These are phyloP conservation scores for Machimus rusticus DNA, from an alignment of 2,888 invertebrate species.

Conservation along the genomic window DNA sequence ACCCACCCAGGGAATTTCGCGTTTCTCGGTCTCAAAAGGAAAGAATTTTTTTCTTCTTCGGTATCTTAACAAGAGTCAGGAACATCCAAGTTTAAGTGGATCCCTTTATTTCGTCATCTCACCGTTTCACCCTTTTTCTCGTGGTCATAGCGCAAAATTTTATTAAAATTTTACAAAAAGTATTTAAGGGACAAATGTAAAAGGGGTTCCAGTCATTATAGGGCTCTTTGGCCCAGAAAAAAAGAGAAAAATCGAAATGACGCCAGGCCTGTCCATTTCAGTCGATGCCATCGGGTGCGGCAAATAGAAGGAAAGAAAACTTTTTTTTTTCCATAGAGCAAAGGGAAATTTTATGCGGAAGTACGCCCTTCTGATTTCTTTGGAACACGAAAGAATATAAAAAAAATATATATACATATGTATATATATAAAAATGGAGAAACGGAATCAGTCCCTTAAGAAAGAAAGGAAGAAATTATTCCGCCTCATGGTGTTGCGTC, in stretches of 20 bases:
- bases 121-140: not conserved
- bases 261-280: not conserved
- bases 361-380: not conserved
- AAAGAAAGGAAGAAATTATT: slow-evolving; percentile 1
- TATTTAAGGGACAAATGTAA: not conserved
- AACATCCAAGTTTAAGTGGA: not conserved
- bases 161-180: slow-evolving; percentile 20
- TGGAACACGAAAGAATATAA: not conserved
- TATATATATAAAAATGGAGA: not conserved
- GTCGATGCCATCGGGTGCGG: not conserved
- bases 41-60: not conserved
- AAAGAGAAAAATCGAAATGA: not conserved
- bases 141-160: not conserved
- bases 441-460: not conserved
- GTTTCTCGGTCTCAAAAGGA: not conserved
- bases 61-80: not conserved
- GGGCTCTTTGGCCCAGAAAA: not conserved
- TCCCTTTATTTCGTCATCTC: not conserved
- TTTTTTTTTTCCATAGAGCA: not conserved
- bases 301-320: not conserved
- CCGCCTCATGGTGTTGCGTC: slow-evolving; percentile 13
- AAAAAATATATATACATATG: not conserved
- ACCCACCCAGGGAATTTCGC: not conserved
- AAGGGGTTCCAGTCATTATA: not conserved
- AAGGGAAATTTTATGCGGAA: not conserved